These are phyloP conservation scores for Chirona hameri DNA, from an alignment of 2,888 invertebrate species.

Conservation along the genomic window DNA sequence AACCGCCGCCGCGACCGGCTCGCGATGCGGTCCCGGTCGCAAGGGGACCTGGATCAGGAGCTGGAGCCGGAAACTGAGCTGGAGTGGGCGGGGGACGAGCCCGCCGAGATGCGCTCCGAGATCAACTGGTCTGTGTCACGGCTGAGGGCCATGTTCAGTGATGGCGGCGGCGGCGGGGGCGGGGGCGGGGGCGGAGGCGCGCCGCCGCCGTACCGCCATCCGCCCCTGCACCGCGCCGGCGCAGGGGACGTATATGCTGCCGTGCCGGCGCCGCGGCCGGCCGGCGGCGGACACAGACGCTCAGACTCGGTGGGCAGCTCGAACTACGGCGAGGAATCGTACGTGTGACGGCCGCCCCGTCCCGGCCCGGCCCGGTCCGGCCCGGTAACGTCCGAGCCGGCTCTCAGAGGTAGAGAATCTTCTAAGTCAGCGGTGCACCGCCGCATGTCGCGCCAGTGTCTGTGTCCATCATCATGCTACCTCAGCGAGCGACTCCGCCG, in stretches of 20 bases:
- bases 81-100: constrained; percentile 34
- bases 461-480: constrained; percentile 30
- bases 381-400: no score
- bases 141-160: constrained; percentile 43
- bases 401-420: not conserved
- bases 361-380: constrained; percentile 32
- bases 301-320: constrained; percentile 33
- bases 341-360: constrained; percentile 36
- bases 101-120: constrained; percentile 39
- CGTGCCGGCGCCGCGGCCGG: constrained; percentile 2
- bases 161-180: constrained; percentile 36
- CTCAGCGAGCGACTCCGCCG: not conserved
- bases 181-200: constrained; percentile 38
- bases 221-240: constrained; percentile 8
- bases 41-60: constrained; percentile 22
- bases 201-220: constrained; percentile 36
- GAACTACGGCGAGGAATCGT: constrained; percentile 40
- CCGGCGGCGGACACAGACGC: constrained; percentile 32
- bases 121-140: constrained; percentile 47
- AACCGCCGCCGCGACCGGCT: constrained; percentile 43
- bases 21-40: constrained; percentile 42
- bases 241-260: constrained; percentile 2
- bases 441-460: not conserved
- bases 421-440: not conserved
- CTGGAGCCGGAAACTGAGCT: constrained; percentile 14